Conservation (phyloP, 1,140 invertebrate species). For the Rhopalosiphum maidis region DNA sequence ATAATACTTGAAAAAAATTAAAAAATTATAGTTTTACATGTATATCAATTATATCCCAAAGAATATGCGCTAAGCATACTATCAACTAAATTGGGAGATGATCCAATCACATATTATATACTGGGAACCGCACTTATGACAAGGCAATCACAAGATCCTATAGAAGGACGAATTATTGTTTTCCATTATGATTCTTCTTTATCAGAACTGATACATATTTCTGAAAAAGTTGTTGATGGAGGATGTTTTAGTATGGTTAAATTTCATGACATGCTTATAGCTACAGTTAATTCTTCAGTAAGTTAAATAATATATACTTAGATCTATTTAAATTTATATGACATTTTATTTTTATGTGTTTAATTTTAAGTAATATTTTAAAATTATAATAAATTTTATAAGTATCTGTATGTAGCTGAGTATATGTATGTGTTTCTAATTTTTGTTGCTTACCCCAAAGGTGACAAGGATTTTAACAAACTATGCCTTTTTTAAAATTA, state of each 20-base stretch:
- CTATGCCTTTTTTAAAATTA: no score
- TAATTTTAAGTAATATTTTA: no score
- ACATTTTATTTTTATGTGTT: no score
- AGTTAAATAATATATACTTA: conserved; percentile 61
- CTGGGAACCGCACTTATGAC: conserved; percentile 94
- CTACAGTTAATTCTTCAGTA: conserved; percentile 95
- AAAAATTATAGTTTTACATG: conserved; percentile 76
- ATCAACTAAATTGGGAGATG: conserved; percentile 89
- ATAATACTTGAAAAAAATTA: neutral
- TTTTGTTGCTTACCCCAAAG: no score
- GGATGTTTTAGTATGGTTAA: conserved; percentile 87
- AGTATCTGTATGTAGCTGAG: no score
- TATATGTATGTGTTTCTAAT: no score
- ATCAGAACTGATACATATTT: conserved; percentile 81
- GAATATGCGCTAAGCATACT: conserved; percentile 92
- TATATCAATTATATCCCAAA: conserved; percentile 85
- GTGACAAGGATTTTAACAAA: no score
- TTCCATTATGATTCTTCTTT: conserved; percentile 87
- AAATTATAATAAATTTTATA: no score
- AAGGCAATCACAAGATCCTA: conserved; percentile 83
- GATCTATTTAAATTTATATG: no score
- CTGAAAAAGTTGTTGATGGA: conserved; percentile 96
- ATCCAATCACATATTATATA: conserved; percentile 89
- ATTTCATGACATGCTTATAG: conserved; percentile 94
- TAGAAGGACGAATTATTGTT: conserved; percentile 84